Percentiles rank a stretch among this genome's conserved stretches.
Conservation (phyloP, 2,113 vertebrate species). For the Enhydra lutris region DNA sequence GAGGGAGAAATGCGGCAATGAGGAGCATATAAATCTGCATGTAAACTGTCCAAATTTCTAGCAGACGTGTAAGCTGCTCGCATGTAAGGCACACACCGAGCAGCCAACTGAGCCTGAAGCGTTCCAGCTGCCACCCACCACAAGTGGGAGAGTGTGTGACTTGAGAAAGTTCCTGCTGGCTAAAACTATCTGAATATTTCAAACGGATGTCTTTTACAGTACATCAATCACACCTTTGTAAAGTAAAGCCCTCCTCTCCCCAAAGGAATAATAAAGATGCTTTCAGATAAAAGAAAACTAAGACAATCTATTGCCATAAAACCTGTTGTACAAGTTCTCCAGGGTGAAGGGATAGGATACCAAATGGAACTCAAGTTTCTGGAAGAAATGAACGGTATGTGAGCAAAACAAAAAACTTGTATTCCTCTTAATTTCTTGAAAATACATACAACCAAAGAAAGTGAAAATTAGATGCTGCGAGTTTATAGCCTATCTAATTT, state of each 20-base stretch:
- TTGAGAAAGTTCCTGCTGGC: neutral
- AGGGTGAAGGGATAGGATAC: neutral
- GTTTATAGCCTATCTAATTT: neutral
- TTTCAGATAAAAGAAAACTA: neutral
- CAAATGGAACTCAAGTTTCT: neutral
- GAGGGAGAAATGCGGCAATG: neutral
- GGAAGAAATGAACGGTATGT: neutral
- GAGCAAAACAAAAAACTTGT: neutral
- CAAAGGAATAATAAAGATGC: neutral
- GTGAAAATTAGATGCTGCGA: neutral
- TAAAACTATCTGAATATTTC: neutral
- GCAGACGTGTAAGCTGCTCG: neutral
- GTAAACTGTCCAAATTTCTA: neutral
- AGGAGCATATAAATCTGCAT: neutral
- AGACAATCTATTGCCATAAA: neutral
- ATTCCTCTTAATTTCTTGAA: conserved; percentile 1
- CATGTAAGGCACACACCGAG: neutral
- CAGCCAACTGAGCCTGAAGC: neutral
- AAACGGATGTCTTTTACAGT: neutral
- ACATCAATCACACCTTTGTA: neutral
- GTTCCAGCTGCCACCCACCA: neutral
- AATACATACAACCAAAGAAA: neutral
- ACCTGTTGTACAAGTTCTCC: neutral
- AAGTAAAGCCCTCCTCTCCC: neutral
- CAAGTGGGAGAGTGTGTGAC: neutral